A percentile compares a stretch with the other conserved stretches of the same genome.
Evolutionary conservation across 2,888 invertebrate genomes (phyloP).

Genomic region (Vesta saturnalis): DNA sequence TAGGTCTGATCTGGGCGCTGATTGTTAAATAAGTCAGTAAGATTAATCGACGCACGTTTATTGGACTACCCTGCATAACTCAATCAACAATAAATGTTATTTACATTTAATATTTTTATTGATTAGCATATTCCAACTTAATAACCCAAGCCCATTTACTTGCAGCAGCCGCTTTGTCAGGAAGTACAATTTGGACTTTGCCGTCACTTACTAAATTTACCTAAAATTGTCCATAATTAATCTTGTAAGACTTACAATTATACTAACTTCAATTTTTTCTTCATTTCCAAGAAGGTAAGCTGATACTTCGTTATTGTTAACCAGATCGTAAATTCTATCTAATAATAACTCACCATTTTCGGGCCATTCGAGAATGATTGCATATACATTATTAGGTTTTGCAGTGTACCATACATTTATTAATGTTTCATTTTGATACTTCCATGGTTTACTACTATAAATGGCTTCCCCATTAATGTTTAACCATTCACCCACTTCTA

Average conservation of each 20-base stretch:
- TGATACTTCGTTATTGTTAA: constrained; percentile 47
- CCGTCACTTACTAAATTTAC: background rate
- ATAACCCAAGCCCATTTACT: constrained; percentile 64
- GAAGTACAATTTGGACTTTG: constrained; percentile 58
- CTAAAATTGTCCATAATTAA: too few relatives aligned
- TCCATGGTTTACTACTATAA: constrained; percentile 78
- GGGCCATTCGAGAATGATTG: constrained; percentile 78
- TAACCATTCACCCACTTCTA: constrained; percentile 80
- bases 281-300: constrained; percentile 67
- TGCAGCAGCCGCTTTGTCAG: constrained; percentile 60
- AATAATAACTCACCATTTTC: constrained; percentile 63
- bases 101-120: too few relatives aligned
- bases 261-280: constrained; percentile 47
- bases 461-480: constrained; percentile 84
- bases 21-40: too few relatives aligned
- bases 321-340: constrained; percentile 57
- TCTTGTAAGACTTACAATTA: too few relatives aligned
- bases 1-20: too few relatives aligned
- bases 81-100: too few relatives aligned
- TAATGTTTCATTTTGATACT: constrained; percentile 82
- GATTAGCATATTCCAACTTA: constrained; percentile 47
- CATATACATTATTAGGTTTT: constrained; percentile 67
- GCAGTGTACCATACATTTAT: constrained; percentile 61
- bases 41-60: too few relatives aligned
- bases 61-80: too few relatives aligned